These are phyloP conservation scores for Falco rusticolus DNA, from an alignment of 2,797 vertebrate genomes.

Conservation along the genomic window DNA sequence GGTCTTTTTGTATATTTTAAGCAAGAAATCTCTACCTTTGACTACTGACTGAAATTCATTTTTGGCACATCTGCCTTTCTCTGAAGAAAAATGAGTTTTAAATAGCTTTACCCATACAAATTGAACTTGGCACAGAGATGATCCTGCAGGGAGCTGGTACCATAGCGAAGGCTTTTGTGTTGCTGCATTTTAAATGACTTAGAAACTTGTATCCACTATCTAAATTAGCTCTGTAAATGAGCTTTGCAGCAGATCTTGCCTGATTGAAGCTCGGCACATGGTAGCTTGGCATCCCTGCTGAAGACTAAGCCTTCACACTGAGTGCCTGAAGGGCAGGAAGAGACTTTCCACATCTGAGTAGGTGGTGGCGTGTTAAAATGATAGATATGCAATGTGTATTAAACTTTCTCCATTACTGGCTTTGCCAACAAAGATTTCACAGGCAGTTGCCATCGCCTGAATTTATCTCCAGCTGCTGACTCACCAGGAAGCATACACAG, in stretches of 20 bases:
- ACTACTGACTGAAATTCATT: neutral
- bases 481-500: neutral
- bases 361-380: neutral
- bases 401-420: neutral
- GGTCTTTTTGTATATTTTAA: neutral
- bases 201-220: neutral
- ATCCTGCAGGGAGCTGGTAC: neutral
- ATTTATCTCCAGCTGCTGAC: constrained; percentile 13
- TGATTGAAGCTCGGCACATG: neutral
- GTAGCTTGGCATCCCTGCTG: neutral
- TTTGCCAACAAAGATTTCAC: constrained; percentile 24
- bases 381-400: neutral
- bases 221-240: neutral
- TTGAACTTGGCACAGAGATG: neutral
- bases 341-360: neutral
- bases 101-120: neutral
- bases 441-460: neutral
- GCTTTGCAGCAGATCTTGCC: neutral
- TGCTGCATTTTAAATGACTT: neutral
- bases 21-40: neutral
- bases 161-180: neutral
- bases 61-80: neutral
- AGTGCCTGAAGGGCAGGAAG: neutral
- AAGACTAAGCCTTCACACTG: neutral
- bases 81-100: neutral